A percentile compares a stretch with the other conserved stretches of the same genome.
phyloP scores from a whole-genome alignment of 1,140 invertebrate genomes.

The Halyomorpha halys region DNA sequence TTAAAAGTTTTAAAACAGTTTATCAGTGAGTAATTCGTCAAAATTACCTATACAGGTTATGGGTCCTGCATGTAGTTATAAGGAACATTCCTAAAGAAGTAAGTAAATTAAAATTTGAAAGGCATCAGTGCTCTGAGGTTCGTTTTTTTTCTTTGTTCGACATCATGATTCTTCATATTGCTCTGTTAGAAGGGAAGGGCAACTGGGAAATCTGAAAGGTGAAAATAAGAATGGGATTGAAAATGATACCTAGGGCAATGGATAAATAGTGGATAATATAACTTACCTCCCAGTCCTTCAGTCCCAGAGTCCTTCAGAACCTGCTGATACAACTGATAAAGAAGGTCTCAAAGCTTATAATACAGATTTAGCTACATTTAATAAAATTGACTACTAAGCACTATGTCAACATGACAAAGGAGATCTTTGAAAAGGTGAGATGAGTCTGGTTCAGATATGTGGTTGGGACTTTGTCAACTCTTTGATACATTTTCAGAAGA shows the following conservation, averaged over 20 bases:
- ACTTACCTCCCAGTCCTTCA: too few relatives aligned
- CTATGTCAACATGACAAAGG: too few relatives aligned
- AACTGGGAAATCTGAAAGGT: neutral
- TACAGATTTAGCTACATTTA: neutral
- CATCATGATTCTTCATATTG: neutral
- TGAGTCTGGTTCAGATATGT: too few relatives aligned
- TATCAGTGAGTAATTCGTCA: neutral
- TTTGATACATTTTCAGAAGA: neutral
- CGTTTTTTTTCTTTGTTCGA: neutral
- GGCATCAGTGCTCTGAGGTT: neutral
- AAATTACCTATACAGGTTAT: neutral
- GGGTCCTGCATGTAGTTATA: neutral
- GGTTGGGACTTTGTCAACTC: too few relatives aligned
- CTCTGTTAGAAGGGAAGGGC: neutral
- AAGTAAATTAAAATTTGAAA: neutral
- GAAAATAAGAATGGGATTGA: too few relatives aligned
- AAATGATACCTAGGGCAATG: too few relatives aligned
- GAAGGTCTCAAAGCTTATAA: neutral
- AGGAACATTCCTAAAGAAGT: neutral
- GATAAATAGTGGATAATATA: too few relatives aligned
- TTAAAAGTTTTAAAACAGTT: neutral
- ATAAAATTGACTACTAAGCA: neutral
- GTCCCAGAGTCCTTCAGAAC: neutral
- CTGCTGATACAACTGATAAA: neutral
- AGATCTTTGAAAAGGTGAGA: too few relatives aligned